phyloP scores from a whole-genome alignment of 2,888 invertebrate species.

The Calliphora vomitoria region DNA sequence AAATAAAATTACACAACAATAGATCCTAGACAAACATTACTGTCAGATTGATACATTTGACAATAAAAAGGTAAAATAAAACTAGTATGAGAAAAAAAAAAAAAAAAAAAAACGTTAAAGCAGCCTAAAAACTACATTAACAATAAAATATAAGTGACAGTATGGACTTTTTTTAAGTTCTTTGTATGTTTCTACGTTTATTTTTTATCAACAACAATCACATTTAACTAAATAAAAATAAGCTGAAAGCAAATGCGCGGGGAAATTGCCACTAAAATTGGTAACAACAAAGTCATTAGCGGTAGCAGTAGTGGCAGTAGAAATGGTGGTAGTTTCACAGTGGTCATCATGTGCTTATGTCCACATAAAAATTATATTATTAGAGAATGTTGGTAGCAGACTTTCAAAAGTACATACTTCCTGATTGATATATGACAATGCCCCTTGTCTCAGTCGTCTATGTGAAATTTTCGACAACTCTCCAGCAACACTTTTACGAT shows the following conservation, averaged over 20 bases:
- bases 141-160: constrained; percentile 61
- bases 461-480: too few relatives aligned
- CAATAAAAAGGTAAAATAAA: constrained; percentile 56
- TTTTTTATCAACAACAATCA: constrained; percentile 81
- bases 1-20: constrained; percentile 53
- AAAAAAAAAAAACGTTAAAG: constrained; percentile 39
- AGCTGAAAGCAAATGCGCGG: constrained; percentile 76
- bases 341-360: neutral
- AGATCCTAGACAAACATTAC: constrained; percentile 62
- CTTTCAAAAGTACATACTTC: too few relatives aligned
- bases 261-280: constrained; percentile 70
- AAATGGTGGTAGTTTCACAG: constrained; percentile 36
- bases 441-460: too few relatives aligned
- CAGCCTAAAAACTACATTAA: constrained; percentile 55
- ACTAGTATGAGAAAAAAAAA: constrained; percentile 28
- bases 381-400: too few relatives aligned
- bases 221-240: constrained; percentile 79
- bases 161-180: constrained; percentile 36
- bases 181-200: constrained; percentile 29
- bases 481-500: too few relatives aligned
- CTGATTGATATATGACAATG: too few relatives aligned
- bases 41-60: constrained; percentile 67
- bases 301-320: constrained; percentile 19
- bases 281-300: constrained; percentile 75
- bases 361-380: neutral